Base-by-base conservation (phyloP, 2,888 invertebrate species). In the Tribolium freemani region DNA sequence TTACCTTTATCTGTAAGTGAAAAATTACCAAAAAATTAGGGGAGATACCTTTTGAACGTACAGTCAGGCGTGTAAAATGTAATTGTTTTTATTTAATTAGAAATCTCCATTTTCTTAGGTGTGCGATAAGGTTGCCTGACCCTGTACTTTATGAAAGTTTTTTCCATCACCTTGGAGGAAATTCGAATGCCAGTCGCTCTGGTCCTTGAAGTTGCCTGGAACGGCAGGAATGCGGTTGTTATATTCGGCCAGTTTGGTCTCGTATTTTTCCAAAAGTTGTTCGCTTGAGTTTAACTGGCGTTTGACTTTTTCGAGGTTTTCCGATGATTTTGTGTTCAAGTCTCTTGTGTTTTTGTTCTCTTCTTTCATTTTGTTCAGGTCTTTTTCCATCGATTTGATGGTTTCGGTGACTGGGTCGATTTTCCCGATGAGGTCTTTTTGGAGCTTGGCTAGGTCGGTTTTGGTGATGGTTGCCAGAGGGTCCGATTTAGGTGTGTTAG, bases 241-340 rank as follows among this genome's bases (percentile, higher is more conserved):
- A 60, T 83, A 84, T 72, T 91, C 90, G 50, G 87, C 88, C 50
- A 91, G 82, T 77, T 90, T 90, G 61, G 87, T 84, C 77, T 90
- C 90, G 77, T 89, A 91, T 77, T 89, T 90, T 74, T 87, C 88
- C 38, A 91, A 83, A 1, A 91, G 83, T 72, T 88, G 87, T 82
- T 90, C 90, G 0, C 89, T 89, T 6, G 88, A 81, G 57, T 85
- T 84, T 48, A 90, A 80, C 73, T 88, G 87, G 8, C 81, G 83
- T 72, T 87, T 86, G 21, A 89, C 82, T 13, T 86, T 84, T 31
- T 86, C 86, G 57, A 90, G 82, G 71, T 86, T 86, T 44, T 85
- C 84, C n/a, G 87, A 78, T 0, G 89, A 84, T 76, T 87, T 86
- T 53, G 84, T 83, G 76, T 87, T 87, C 6, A 88, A 85, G 50